These are phyloP conservation scores for Harlomillsia oculata DNA, from an alignment of 1,140 invertebrate genomes.

Conservation along the genomic window DNA sequence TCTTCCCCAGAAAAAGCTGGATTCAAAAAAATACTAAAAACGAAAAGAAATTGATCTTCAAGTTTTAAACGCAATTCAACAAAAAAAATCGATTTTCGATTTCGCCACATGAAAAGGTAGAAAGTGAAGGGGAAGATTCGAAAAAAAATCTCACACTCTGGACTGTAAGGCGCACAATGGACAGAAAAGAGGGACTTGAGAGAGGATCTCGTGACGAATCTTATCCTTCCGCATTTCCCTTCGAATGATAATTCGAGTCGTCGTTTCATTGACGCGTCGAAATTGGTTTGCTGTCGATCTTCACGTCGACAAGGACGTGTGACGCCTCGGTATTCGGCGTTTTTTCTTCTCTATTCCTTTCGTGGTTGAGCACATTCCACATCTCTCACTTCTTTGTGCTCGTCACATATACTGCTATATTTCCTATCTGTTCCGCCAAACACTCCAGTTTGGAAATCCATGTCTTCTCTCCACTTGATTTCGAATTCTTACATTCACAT, in stretches of 20 bases:
- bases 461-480: too few relatives aligned
- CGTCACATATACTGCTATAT: too few relatives aligned
- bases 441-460: too few relatives aligned
- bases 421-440: too few relatives aligned
- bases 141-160: background rate
- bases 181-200: background rate
- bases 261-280: slow-evolving; percentile 32
- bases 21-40: too few relatives aligned
- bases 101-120: background rate
- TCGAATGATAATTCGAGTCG: slow-evolving; percentile 32
- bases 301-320: slow-evolving; percentile 2
- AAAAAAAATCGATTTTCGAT: too few relatives aligned
- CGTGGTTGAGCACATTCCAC: too few relatives aligned
- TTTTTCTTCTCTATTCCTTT: background rate
- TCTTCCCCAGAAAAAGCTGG: too few relatives aligned
- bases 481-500: too few relatives aligned
- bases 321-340: background rate
- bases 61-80: too few relatives aligned
- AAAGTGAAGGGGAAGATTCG: background rate
- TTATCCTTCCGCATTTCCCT: slow-evolving; percentile 24
- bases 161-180: background rate
- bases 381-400: background rate
- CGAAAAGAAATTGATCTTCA: too few relatives aligned
- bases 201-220: slow-evolving; percentile 16
- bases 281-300: slow-evolving; percentile 35